Evolutionary conservation across 1,140 invertebrate species (phyloP).

Genomic region (Aphis craccivora): DNA sequence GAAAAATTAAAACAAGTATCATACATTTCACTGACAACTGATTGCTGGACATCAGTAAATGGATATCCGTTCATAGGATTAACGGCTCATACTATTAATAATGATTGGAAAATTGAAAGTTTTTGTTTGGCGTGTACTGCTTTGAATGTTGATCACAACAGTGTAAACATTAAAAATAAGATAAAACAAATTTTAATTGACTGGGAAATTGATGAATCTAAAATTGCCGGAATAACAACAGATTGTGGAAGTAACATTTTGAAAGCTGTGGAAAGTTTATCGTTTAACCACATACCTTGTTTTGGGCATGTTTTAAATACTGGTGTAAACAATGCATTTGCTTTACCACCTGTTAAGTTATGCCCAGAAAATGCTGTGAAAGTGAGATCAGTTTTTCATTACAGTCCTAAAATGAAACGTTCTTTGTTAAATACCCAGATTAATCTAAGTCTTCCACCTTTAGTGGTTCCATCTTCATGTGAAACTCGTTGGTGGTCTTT

Average conservation of each 20-base stretch:
- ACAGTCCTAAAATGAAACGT: slow-evolving; percentile 24
- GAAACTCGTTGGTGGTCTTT: slow-evolving; percentile 1
- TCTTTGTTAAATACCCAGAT: not conserved
- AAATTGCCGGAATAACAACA: not conserved
- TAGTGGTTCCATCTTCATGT: not conserved
- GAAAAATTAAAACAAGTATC: not conserved
- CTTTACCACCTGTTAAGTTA: not conserved
- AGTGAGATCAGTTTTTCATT: not conserved
- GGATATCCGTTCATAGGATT: not conserved
- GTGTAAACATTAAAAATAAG: not conserved
- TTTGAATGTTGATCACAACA: not conserved
- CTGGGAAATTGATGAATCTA: slow-evolving; percentile 7
- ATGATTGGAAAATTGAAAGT: not conserved
- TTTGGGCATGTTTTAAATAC: slow-evolving; percentile 17
- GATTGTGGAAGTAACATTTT: slow-evolving; percentile 6
- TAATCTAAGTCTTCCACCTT: not conserved
- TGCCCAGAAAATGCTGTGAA: not conserved
- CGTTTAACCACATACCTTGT: not conserved
- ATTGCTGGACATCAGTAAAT: not conserved
- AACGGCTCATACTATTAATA: not conserved
- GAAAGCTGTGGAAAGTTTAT: not conserved
- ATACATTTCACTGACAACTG: not conserved
- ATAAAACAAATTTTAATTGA: not conserved
- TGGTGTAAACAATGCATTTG: not conserved
- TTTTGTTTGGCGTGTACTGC: not conserved